Evolutionary conservation across 2,797 vertebrate genomes (phyloP), one percentile per base, ranked within the genome.

Genomic region (Potorous gilbertii): DNA sequence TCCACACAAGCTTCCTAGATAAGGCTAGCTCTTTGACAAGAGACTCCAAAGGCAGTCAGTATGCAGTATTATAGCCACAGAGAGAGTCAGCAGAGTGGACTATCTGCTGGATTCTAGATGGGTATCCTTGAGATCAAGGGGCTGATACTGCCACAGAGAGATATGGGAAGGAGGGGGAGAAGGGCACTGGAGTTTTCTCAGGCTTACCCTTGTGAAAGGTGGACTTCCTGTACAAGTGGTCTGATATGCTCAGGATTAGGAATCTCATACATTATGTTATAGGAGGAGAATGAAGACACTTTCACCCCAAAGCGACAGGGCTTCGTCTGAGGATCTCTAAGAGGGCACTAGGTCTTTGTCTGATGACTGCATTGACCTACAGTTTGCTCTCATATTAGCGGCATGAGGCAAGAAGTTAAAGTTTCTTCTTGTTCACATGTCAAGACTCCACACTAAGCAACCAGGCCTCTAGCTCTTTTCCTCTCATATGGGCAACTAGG

Each of bases 141-240:
- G 56, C 34, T 95, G 94, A 89, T 94, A 90, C 18, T 27, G 95
- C 52, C 55, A 74, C 14, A 92, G 50, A 95, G 14, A 90, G 0
- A 90, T 95, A 92, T 21, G 93, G 24, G 74, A 93, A 87, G 18
- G 55, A n/a, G 96, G 59, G 59, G 96, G 16, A 40, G 18, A 21
- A 40, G n/a, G 18, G 66, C n/a, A 21, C 62, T 46, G 18, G 6
- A 74, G 62, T 40, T 74, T 74, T 40, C 59, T 96, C 93, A 95
- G 96, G 94, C 54, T 93, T 96, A 97, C 56, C 92, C 81, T 94
- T 91, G 95, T 56, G 56, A 95, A 97, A 97, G 92, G 93, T 97
- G 93, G 96, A 95, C 97, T 97, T 98, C 95, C 95, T 96, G 92
- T 94, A 97, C 93, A 97, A 96, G 91, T 96, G 55, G 74, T 96